These are phyloP conservation scores for Platycheirus albimanus DNA, from an alignment of 2,888 invertebrate genomes.

Conservation along the genomic window DNA sequence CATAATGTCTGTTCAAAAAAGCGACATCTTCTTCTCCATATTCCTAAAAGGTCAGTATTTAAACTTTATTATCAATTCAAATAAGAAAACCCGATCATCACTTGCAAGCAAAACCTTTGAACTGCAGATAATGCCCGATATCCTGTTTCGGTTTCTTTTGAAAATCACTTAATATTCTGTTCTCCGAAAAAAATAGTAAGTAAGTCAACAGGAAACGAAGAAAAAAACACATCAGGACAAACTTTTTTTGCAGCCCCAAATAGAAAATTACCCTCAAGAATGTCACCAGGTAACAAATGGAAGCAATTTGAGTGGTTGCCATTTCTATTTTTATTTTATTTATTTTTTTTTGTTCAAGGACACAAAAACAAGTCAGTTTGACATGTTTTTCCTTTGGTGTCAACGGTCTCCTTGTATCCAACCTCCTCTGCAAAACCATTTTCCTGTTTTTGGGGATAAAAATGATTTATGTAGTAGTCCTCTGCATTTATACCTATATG, in stretches of 20 bases:
- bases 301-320: slow-evolving; percentile 62
- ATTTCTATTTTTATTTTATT: slow-evolving; percentile 12
- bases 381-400: slow-evolving; percentile 70
- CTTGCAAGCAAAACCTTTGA: no score
- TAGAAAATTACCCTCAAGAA: slow-evolving; percentile 71
- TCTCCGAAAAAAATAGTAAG: no score
- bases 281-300: slow-evolving; percentile 66
- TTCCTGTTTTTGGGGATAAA: slow-evolving; percentile 22
- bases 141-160: slow-evolving; percentile 20
- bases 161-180: slow-evolving; percentile 14
- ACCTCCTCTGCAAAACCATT: not conserved
- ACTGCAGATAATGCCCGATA: slow-evolving; percentile 19
- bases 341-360: slow-evolving; percentile 6
- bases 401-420: slow-evolving; percentile 45
- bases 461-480: slow-evolving; percentile 68
- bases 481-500: slow-evolving; percentile 25
- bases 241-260: slow-evolving; percentile 31
- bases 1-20: no score
- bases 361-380: slow-evolving; percentile 31
- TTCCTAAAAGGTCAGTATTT: no score
- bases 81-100: no score
- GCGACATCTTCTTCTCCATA: no score
- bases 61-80: no score
- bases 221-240: not conserved
- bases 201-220: no score